phyloP scores from a whole-genome alignment of 1,140 invertebrate genomes.

The Meloidogyne hapla region DNA sequence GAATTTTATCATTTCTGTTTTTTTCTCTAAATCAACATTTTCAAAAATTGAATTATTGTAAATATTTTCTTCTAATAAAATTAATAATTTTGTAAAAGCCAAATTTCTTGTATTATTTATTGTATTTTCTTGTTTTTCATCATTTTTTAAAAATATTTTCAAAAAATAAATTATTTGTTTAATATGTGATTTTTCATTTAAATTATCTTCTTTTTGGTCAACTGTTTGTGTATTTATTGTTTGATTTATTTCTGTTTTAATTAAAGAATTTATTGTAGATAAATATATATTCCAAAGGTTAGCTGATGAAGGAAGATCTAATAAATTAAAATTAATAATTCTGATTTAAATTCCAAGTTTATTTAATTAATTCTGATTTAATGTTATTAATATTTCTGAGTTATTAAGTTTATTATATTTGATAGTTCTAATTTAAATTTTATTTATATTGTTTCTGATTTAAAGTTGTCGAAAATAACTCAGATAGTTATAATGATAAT shows the following conservation, averaged over 20 bases:
- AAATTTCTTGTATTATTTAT: neutral
- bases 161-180: neutral
- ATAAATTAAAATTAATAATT: neutral
- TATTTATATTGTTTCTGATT: too few species aligned
- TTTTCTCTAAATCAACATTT: neutral
- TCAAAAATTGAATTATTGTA: neutral
- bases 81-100: neutral
- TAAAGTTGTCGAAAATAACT: too few species aligned
- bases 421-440: too few species aligned
- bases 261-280: neutral
- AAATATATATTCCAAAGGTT: neutral
- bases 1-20: neutral
- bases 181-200: neutral
- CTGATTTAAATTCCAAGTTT: neutral
- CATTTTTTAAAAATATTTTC: neutral
- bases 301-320: neutral
- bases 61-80: neutral
- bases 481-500: too few species aligned
- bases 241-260: neutral
- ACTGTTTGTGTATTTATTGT: neutral
- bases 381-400: too few species aligned
- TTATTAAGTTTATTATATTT: too few species aligned
- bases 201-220: neutral
- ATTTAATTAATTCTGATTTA: neutral
- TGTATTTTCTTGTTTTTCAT: neutral